A percentile compares a stretch with the other conserved stretches of the same genome.
phyloP scores from a whole-genome alignment of 2,888 invertebrate species.

The Mesorhabditis spiculigera region DNA sequence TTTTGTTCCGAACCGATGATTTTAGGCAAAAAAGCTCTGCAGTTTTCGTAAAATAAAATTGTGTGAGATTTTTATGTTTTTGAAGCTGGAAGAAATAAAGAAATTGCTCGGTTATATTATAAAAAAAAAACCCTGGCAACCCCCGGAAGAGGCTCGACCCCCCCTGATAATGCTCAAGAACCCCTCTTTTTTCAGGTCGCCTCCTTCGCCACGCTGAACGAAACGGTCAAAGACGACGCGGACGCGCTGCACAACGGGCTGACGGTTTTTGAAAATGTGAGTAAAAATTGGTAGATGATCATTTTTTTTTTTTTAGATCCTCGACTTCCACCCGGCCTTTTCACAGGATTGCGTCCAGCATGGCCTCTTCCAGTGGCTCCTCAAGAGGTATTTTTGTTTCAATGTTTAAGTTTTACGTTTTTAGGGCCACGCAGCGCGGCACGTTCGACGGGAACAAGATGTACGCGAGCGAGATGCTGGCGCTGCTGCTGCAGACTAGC shows the following conservation, averaged over 20 bases:
- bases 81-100: no score
- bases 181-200: conserved; percentile 7
- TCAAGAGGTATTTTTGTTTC: conserved; percentile 72
- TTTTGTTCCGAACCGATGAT: no score
- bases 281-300: conserved; percentile 10
- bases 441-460: conserved; percentile 50
- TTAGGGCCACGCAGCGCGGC: conserved; percentile 7
- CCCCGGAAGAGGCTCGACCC: no score
- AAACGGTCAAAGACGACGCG: conserved; percentile 70
- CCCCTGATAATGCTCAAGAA: no score
- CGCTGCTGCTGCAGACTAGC: conserved; percentile 86
- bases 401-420: neutral
- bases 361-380: conserved; percentile 70
- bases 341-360: conserved; percentile 42
- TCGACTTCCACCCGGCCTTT: conserved; percentile 82
- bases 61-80: no score
- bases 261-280: conserved; percentile 87
- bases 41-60: no score
- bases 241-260: conserved; percentile 93
- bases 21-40: no score
- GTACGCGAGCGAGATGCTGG: conserved; percentile 90
- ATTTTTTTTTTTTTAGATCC: conserved; percentile 32
- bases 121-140: no score
- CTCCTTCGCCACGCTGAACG: conserved; percentile 72
- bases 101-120: no score